Base-by-base conservation (phyloP, 2,888 invertebrate species). In the Lathronympha strigana region DNA sequence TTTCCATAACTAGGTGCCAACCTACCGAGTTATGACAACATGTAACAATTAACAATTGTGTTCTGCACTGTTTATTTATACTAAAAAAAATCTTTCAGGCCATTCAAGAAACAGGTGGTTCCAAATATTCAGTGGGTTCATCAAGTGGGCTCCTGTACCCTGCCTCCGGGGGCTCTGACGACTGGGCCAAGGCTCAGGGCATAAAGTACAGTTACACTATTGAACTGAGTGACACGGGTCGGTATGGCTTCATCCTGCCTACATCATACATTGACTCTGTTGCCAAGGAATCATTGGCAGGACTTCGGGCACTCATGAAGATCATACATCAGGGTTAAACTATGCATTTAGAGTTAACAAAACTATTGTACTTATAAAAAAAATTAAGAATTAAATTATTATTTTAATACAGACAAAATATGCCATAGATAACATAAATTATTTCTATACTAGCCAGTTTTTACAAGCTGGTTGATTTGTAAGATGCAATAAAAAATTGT, bases 161-260 rank as follows among this genome's bases (percentile, higher is more conserved):
- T 0, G 96, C 96, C 1, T 89, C 96, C 31, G 97, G 97, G 1
- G 96, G 96, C 13, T 96, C 97, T 0, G 97, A 97, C 76, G 98
- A 98, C 83, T 98, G 98, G 97, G 98, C 97, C 6, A 97, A 98
- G 84, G 96, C 96, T 0, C 91, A 93, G 43, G 94, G 95, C 8
- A 95, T 98, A 69, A 97, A 97, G 81, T 98, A 98, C 81, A 88
- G 97, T 1, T 98, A 96, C 87, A 98, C 98, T 0, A 93, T 98
- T 63, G 98, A 98, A 90, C 93, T 98, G 61, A 93, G 97, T 60
- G 98, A 98, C 83, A 95, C 94, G 0, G 98, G 98, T 0, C 93
- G 94, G 63, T 94, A 95, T 79, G 98, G 98, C 2, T 98, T 98
- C 80, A 89, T 98, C n/a, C 84, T 98, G 58, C 98, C 98, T 0